Evolutionary conservation across 1,140 invertebrate genomes (phyloP).

Genomic region (Megalopta genalis): DNA sequence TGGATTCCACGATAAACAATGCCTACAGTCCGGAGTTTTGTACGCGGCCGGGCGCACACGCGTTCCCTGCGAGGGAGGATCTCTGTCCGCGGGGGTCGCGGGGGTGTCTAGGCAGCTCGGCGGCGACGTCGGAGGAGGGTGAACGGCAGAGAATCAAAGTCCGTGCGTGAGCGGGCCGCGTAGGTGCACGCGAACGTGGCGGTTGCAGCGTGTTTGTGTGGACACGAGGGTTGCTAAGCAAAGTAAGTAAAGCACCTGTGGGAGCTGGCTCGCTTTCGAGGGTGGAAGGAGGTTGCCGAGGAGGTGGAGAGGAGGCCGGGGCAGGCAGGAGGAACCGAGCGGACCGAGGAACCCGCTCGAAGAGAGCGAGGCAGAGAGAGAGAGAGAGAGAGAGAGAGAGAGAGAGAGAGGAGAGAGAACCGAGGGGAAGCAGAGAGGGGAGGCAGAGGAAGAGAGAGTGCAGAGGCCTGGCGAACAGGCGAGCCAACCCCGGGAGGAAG

Average conservation of each 20-base stretch:
- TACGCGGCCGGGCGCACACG: slow-evolving; percentile 30
- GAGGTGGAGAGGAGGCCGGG: slow-evolving; percentile 26
- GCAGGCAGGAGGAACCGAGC: slow-evolving; percentile 26
- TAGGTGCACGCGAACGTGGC: slow-evolving; percentile 48
- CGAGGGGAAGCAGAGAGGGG: slow-evolving; percentile 23
- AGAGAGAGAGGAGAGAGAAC: neutral
- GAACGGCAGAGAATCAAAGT: slow-evolving; percentile 33
- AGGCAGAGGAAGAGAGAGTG: slow-evolving; percentile 55
- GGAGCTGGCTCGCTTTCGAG: slow-evolving; percentile 65
- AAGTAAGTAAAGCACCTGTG: slow-evolving; percentile 76
- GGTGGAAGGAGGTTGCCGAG: slow-evolving; percentile 52
- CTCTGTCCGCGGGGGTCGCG: slow-evolving; percentile 1
- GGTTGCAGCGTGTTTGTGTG: slow-evolving; percentile 33
- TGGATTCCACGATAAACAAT: slow-evolving; percentile 76
- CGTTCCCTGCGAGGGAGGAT: neutral
- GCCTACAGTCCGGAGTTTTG: slow-evolving; percentile 49
- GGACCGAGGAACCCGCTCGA: neutral
- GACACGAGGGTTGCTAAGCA: slow-evolving; percentile 70
- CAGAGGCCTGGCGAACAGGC: slow-evolving; percentile 65
- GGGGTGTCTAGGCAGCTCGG: neutral
- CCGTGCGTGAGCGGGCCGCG: neutral
- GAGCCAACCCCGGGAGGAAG: slow-evolving; percentile 76
- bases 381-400: neutral
- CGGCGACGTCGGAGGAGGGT: slow-evolving; percentile 6
- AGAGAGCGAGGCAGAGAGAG: slow-evolving; percentile 26